Evolutionary conservation across 2,797 vertebrate genomes (phyloP).

Genomic region (Hemibagrus guttatus): DNA sequence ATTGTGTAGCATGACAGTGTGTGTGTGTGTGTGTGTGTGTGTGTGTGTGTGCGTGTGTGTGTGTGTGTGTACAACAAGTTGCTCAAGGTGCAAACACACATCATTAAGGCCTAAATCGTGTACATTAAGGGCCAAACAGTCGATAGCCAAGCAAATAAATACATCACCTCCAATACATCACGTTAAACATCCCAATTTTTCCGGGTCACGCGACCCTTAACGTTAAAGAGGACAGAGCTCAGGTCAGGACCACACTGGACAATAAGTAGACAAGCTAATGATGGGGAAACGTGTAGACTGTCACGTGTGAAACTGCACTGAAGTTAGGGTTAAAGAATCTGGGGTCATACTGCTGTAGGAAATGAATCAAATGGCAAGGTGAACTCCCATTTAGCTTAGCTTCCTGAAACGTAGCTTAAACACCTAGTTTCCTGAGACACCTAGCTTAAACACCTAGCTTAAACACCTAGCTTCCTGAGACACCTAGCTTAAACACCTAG

Average conservation of each 20-base stretch:
- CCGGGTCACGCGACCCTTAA: no score
- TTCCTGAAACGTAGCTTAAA: no score
- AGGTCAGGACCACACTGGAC: neutral
- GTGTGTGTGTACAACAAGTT: neutral
- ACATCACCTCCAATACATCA: slow-evolving; percentile 64
- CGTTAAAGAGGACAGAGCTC: neutral
- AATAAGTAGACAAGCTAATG: neutral
- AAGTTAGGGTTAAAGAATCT: neutral
- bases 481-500: no score
- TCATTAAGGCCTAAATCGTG: slow-evolving; percentile 40
- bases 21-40: slow-evolving; percentile 4
- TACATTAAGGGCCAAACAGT: slow-evolving; percentile 56
- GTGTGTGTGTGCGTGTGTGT: neutral
- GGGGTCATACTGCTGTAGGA: neutral
- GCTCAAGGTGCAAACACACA: slow-evolving; percentile 31
- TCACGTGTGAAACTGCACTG: no score
- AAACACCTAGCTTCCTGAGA: no score
- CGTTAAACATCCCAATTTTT: slow-evolving; percentile 74
- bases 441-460: no score
- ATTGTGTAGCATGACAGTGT: neutral
- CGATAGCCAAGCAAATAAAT: slow-evolving; percentile 66
- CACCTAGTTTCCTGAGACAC: no score
- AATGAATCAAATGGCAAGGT: neutral
- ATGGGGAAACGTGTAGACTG: no score
- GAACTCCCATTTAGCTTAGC: neutral